Evolutionary conservation across 1,140 invertebrate species (phyloP).

Genomic region (Tetragonula clypearis): DNA sequence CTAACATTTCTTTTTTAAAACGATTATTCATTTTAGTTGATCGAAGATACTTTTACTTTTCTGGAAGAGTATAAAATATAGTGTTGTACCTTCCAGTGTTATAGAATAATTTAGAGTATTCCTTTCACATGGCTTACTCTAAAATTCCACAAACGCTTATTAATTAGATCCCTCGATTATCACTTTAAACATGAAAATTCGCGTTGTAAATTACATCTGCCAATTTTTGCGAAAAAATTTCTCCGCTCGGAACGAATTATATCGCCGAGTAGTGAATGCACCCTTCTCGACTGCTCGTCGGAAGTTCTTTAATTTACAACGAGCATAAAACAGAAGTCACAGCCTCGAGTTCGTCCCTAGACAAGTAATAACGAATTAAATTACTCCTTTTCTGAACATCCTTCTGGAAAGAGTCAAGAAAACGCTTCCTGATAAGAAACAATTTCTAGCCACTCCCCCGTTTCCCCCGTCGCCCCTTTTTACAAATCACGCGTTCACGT

Average conservation of each 20-base stretch:
- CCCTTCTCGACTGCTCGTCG: not conserved
- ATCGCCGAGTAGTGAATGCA: not conserved
- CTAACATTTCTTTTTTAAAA: too few relatives aligned
- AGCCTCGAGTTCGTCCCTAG: not conserved
- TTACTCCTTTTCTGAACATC: constrained; percentile 4
- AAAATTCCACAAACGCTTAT: too few relatives aligned
- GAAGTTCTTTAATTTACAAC: constrained; percentile 42
- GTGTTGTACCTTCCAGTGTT: not conserved
- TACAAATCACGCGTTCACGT: not conserved
- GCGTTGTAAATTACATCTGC: not conserved
- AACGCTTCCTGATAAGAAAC: not conserved
- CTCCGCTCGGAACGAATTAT: not conserved
- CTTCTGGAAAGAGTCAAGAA: not conserved
- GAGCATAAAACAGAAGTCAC: constrained; percentile 13
- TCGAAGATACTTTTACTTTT: too few relatives aligned
- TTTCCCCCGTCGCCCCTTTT: not conserved
- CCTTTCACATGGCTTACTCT: not conserved
- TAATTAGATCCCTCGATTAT: not conserved
- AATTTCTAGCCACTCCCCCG: not conserved
- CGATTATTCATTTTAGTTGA: too few relatives aligned
- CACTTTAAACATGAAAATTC: not conserved
- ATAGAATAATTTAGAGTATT: not conserved
- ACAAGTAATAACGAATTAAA: constrained; percentile 42
- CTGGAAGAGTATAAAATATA: too few relatives aligned
- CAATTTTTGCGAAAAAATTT: not conserved